Percentiles rank a stretch among this genome's conserved stretches.
Conservation (phyloP, 2,888 invertebrate species). For the Agrotis exclamationis region DNA sequence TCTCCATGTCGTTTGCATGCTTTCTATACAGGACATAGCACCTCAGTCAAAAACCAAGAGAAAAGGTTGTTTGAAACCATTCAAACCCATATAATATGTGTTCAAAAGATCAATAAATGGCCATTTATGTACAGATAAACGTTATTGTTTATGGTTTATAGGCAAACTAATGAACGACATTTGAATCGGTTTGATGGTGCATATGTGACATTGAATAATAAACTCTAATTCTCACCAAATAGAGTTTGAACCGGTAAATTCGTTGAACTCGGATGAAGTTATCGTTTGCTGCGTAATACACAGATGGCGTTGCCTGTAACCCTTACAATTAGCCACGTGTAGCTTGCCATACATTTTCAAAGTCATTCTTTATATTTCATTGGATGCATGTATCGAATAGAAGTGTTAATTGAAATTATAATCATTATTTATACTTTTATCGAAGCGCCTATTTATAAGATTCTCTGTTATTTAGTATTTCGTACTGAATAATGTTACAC, state of each 20-base stretch:
- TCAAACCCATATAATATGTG: too few species aligned
- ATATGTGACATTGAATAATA: not conserved
- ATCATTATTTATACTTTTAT: conserved; percentile 56
- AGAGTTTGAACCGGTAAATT: not conserved
- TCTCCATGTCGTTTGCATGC: not conserved
- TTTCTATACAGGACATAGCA: not conserved
- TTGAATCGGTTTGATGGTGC: not conserved
- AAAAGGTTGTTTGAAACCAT: not conserved
- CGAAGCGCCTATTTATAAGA: conserved; percentile 59
- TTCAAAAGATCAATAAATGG: too few species aligned
- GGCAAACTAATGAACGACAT: not conserved
- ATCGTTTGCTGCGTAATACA: not conserved
- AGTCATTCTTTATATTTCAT: conserved; percentile 48
- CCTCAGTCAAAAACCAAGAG: not conserved
- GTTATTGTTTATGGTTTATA: not conserved
- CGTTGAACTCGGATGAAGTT: not conserved
- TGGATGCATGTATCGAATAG: conserved; percentile 46
- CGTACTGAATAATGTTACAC: conserved; percentile 57
- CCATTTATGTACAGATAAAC: not conserved
- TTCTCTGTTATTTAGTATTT: conserved; percentile 56
- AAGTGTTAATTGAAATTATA: conserved; percentile 55
- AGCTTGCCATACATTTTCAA: conserved; percentile 25
- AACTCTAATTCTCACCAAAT: not conserved
- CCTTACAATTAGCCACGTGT: not conserved
- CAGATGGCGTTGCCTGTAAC: conserved; percentile 19